These are phyloP conservation scores for Caenorhabditis becei DNA, from an alignment of 2,888 invertebrate genomes.

Conservation along the genomic window DNA sequence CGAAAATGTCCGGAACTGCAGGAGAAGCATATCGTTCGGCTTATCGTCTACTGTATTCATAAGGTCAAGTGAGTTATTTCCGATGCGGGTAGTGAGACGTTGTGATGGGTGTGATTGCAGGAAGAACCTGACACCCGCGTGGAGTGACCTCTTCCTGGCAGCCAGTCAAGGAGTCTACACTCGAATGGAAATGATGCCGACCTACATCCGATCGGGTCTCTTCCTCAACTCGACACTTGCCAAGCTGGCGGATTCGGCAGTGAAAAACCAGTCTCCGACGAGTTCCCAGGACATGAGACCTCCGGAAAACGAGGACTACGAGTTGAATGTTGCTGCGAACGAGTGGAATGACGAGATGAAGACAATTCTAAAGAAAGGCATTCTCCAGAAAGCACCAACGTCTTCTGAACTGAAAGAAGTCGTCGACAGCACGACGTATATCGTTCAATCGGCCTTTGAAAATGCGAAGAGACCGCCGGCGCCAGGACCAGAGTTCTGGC, in stretches of 20 bases:
- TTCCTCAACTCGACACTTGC: conserved; percentile 16
- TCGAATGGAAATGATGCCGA: conserved; percentile 4
- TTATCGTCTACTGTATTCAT: conserved; percentile 26
- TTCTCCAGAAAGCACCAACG: neutral
- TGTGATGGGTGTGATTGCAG: too few relatives aligned
- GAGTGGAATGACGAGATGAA: conserved; percentile 16
- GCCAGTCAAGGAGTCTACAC: conserved; percentile 21
- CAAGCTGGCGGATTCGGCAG: neutral
- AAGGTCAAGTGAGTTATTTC: conserved; percentile 13
- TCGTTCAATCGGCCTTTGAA: neutral
- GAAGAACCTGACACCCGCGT: neutral
- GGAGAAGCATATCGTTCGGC: conserved; percentile 32
- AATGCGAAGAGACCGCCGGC: neutral
- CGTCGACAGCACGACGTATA: neutral
- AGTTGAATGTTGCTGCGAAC: neutral
- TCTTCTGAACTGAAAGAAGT: too few relatives aligned
- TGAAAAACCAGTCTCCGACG: neutral
- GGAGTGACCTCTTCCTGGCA: conserved; percentile 16
- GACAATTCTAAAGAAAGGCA: conserved; percentile 1
- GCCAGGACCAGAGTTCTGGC: neutral
- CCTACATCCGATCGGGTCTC: conserved; percentile 16
- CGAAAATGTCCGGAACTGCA: conserved; percentile 13
- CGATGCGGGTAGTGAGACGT: too few relatives aligned
- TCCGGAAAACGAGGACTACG: neutral
- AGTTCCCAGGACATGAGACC: neutral